phyloP scores from a whole-genome alignment of 2,113 vertebrate species.

The Nyctibius bracteatus region DNA sequence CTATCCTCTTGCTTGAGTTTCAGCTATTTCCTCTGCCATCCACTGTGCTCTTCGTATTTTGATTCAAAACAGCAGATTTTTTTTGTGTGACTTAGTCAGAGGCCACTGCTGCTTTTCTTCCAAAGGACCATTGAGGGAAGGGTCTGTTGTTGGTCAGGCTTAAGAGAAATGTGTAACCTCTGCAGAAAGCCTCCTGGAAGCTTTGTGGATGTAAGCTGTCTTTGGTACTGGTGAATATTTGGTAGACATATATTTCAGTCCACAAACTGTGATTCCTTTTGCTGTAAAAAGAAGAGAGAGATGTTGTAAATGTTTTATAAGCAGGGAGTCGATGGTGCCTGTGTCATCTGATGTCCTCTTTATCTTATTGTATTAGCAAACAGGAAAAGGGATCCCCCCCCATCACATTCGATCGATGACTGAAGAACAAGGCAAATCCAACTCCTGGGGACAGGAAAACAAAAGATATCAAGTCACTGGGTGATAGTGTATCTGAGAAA shows the following conservation, averaged over 20 bases:
- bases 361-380: neutral
- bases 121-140: neutral
- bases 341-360: neutral
- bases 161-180: neutral
- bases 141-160: neutral
- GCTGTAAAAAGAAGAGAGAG: neutral
- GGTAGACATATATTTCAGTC: neutral
- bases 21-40: neutral
- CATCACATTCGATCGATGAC: neutral
- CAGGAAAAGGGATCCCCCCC: neutral
- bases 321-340: neutral
- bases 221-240: neutral
- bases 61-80: neutral
- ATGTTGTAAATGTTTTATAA: conserved; percentile 34
- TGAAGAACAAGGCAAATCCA: conserved; percentile 31
- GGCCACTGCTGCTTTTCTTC: neutral
- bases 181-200: neutral
- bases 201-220: neutral
- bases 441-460: neutral
- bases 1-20: neutral
- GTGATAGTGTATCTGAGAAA: neutral
- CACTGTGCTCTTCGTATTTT: neutral
- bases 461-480: neutral
- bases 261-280: neutral
- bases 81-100: neutral